Evolutionary conservation across 2,113 vertebrate species (phyloP), one percentile per base, ranked within the genome.

Genomic region (Drymodes brunneopygia): DNA sequence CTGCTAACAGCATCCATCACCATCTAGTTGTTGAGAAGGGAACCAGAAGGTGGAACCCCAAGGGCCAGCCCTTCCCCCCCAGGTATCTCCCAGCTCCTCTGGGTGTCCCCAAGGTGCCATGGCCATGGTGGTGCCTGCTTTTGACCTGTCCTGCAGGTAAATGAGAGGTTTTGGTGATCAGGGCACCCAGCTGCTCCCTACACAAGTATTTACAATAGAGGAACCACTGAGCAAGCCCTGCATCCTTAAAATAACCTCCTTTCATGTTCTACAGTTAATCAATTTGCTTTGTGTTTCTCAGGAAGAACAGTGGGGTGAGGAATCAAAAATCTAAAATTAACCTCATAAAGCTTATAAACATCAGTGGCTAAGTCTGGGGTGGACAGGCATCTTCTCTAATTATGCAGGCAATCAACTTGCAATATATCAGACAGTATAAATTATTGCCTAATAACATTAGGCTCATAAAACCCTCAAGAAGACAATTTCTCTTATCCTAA

Each of bases 251-350:
- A 77, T n/a, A 22, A 72, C 20, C 16, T 54, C 2, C 29, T 91
- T 95, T 56, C 17, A 33, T 5, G 0, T 31, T 19, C 23, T 50
- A 15, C 15, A 23, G 53, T 48, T 86, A 90, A 65, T 61, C 62
- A 35, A 10, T 92, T 88, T 82, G 62, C 42, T 85, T 40, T 88
- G 11, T 81, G n/a, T 40, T 86, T 83, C 44, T 54, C 33, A 17
- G 58, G 38, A 84, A 73, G 77, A 87, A 48, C 48, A 74, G 65
- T 12, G 25, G 17, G 20, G 53, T 92, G 21, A 90, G 33, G 33
- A 84, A 89, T 86, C 40, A 56, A 24, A 64, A 72, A 58, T 56
- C 35, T 87, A 29, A 91, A 87, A 92, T 92, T 79, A 94, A 87
- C 78, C 70, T 87, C 53, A 33, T 86, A 84, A 89, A 89, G 31